Base-by-base conservation (phyloP, 37 sponge, comb jelly and placozoan genomes). In the Petrosia ficiformis region DNA sequence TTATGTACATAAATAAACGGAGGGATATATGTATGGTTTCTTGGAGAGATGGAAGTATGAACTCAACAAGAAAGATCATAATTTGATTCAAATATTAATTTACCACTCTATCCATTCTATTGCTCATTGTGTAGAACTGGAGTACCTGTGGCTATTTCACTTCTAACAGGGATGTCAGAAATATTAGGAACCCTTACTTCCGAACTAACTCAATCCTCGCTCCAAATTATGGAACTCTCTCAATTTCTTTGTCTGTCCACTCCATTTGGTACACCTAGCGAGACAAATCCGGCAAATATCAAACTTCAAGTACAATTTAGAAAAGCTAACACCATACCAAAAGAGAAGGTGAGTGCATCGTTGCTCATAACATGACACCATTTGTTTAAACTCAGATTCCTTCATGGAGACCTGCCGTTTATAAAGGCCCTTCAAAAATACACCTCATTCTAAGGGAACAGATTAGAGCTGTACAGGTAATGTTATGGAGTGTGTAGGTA, bases 261-360 rank as follows among this genome's bases (percentile, higher is more conserved):
- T 3, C 92, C 94, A 21, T 80, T 94, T 70, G 94, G 94, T 26
- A 63, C 82, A 22, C 87, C 81, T 8, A 24, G 86, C 22, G 88
- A 90, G 31, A 68, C 48, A 31, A 83, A 54, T 38, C 69, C 63
- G 1, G 22, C 57, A 60, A 82, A 43, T 65, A 8, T 76, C 24
- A 80, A 44, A 16, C 28, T 28, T 35, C 73, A 65, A 6, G 59
- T 67, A n/a, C 85, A 84, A 48, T n/a, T 28, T 0, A 26, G 28
- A 2, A 85, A 72, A 52, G 48, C 39, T 40, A 54, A 66, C 48
- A 67, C 81, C 3, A 59, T 57, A 28, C 87, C 87, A 6, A 75
- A 75, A 59, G 75, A 74, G 48, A 86, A 86, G 70, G 87, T 86
- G 42, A 42, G 41, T 16, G n/a, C 8, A 29, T 28, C 31, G 11